Conservation (phyloP, 2,888 invertebrate genomes). For the Tiliacea citrago region DNA sequence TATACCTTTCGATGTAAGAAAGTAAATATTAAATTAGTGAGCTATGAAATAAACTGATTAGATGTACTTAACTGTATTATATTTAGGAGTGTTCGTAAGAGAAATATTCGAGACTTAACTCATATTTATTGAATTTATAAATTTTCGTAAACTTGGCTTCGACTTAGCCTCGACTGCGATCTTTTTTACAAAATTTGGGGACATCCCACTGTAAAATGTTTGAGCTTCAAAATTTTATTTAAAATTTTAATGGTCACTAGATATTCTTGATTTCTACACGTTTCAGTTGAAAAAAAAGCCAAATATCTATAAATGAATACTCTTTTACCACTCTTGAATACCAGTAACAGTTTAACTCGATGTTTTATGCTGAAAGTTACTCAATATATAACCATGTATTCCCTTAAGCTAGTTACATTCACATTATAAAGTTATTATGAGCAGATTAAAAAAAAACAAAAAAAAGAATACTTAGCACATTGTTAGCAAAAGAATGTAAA, state of each 20-base stretch:
- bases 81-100: slow-evolving; percentile 53
- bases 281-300: not conserved
- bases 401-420: slow-evolving; percentile 36
- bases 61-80: slow-evolving; percentile 42
- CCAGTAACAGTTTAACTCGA: not conserved
- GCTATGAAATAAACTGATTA: slow-evolving; percentile 63
- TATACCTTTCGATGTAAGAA: slow-evolving; percentile 39
- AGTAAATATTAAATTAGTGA: slow-evolving; percentile 41
- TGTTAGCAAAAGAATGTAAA: slow-evolving; percentile 40
- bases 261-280: not conserved
- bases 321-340: slow-evolving; percentile 50
- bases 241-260: not conserved
- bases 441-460: slow-evolving; percentile 35
- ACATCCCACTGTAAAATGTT: slow-evolving; percentile 34
- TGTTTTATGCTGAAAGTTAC: not conserved
- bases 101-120: slow-evolving; percentile 55
- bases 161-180: slow-evolving; percentile 41
- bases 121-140: slow-evolving; percentile 61
- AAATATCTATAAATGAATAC: slow-evolving; percentile 19
- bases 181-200: slow-evolving; percentile 64
- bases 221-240: slow-evolving; percentile 17
- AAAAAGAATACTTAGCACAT: slow-evolving; percentile 21
- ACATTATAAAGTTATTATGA: slow-evolving; percentile 22
- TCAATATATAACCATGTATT: slow-evolving; percentile 21
- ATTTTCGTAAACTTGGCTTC: slow-evolving; percentile 53